Conservation (phyloP, 2,113 vertebrate species). For the Ochotona princeps region DNA sequence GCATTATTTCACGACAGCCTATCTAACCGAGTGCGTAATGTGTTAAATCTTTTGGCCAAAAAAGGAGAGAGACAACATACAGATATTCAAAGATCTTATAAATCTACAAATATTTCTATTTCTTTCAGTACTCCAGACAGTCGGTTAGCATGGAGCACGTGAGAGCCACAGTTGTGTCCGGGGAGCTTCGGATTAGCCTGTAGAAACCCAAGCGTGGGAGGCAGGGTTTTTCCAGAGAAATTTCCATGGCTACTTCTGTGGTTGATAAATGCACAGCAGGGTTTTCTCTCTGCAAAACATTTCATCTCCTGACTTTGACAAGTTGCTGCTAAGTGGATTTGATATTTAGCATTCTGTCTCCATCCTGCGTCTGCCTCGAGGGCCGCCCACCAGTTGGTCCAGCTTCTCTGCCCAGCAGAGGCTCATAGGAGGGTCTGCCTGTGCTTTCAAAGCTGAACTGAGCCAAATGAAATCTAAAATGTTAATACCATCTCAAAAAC, state of each 20-base stretch:
- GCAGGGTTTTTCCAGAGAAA: not conserved
- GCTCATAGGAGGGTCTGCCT: conserved; percentile 20
- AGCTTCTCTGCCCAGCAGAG: conserved; percentile 14
- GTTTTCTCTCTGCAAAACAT: not conserved
- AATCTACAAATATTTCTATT: not conserved
- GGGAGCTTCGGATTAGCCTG: not conserved
- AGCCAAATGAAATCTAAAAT: not conserved
- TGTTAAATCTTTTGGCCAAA: not conserved
- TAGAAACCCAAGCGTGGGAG: not conserved
- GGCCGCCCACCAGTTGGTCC: not conserved
- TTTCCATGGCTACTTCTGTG: not conserved
- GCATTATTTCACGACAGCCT: not conserved
- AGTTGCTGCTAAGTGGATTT: conserved; percentile 24
- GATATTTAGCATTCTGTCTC: conserved; percentile 53
- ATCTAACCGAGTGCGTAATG: not conserved
- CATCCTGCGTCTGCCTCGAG: not conserved
- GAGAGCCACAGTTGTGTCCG: not conserved
- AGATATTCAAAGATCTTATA: conserved; percentile 5
- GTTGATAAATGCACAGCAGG: not conserved
- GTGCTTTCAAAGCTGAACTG: conserved; percentile 5
- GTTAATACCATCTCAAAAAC: not conserved
- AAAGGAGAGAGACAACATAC: not conserved
- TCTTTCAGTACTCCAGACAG: not conserved
- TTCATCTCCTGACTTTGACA: conserved; percentile 27
- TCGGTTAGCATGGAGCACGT: not conserved